Evolutionary conservation across 1,140 invertebrate genomes (phyloP), one percentile per base, ranked within the genome.

Genomic region (Pachyrhynchus sulphureomaculatus): DNA sequence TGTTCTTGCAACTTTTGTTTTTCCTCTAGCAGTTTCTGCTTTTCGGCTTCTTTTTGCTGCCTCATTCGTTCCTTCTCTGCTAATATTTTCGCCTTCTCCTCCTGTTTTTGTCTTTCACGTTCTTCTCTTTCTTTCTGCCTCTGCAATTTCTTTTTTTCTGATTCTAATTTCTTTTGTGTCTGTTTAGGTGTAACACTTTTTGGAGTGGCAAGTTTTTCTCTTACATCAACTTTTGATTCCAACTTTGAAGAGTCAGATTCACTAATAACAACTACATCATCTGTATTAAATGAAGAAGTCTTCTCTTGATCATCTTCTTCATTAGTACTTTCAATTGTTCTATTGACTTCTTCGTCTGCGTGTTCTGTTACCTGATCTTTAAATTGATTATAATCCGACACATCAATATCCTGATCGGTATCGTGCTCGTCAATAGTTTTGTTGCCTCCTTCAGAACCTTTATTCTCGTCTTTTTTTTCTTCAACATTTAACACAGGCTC

Each of bases 31-130:
- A 20, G 2, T 49, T 60, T 32, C 24, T 67, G 73, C 51, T 75
- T 71, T 39, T 71, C 68, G 53, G 71, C 73, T 60, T 66, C 68
- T 64, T 75, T 79, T 59, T 78, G 73, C 55, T 80, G 80, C 67
- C 79, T 83, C 64, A 79, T 75, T 72, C 85, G 85, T 54, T 79
- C 76, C 65, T 80, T 84, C 54, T 83, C 81, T 67, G 84, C 81
- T 45, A 67, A 52, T 34, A 77, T 75, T 24, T 51, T 15, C 70
- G 68, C 64, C 72, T 77, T 78, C 64, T 81, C 78, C 61, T 77
- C 59, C 52, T 77, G 74, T 49, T 75, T 78, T 48, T 75, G 72
- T 53, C 78, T 77, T 66, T 82, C 78, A 20, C 71, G 76, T 66
- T 84, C 81, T 68, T 82, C 82, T 42, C 72, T 77, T 65, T 82